phyloP scores from a whole-genome alignment of 2,888 invertebrate species.

The Ptilodon capucinus region DNA sequence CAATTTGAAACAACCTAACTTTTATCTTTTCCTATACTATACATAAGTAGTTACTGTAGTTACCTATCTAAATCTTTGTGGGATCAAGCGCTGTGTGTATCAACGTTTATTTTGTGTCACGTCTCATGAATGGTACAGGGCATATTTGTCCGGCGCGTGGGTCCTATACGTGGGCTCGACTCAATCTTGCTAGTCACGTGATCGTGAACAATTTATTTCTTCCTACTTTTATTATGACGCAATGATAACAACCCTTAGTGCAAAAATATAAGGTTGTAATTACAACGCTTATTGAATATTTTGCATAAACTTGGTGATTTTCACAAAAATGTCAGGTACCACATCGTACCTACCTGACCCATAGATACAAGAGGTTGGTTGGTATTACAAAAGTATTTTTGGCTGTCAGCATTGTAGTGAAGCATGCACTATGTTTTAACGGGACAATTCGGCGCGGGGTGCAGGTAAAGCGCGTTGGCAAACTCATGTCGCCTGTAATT shows the following conservation, averaged over 20 bases:
- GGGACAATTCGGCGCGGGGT: slow-evolving; percentile 36
- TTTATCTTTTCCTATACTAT: no score
- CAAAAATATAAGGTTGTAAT: background rate
- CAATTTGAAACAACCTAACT: no score
- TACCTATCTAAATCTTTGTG: background rate
- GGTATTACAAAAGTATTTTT: slow-evolving; percentile 23
- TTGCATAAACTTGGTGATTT: no score
- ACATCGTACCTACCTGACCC: no score
- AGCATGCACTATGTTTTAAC: slow-evolving; percentile 33
- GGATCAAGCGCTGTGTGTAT: background rate
- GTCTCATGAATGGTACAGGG: background rate
- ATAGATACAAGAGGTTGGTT: background rate
- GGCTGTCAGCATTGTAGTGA: slow-evolving; percentile 19
- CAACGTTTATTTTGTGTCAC: background rate
- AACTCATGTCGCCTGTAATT: slow-evolving; percentile 57
- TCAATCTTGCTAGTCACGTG: slow-evolving; percentile 4
- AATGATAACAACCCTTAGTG: background rate
- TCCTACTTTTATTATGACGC: background rate
- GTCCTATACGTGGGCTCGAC: background rate
- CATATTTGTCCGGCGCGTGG: background rate
- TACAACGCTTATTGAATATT: no score
- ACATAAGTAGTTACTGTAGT: no score
- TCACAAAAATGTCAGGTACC: no score
- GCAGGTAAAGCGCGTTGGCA: slow-evolving; percentile 51
- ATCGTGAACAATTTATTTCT: slow-evolving; percentile 12